Conservation (phyloP, 2,797 vertebrate species). For the Acipenser oxyrinchus region DNA sequence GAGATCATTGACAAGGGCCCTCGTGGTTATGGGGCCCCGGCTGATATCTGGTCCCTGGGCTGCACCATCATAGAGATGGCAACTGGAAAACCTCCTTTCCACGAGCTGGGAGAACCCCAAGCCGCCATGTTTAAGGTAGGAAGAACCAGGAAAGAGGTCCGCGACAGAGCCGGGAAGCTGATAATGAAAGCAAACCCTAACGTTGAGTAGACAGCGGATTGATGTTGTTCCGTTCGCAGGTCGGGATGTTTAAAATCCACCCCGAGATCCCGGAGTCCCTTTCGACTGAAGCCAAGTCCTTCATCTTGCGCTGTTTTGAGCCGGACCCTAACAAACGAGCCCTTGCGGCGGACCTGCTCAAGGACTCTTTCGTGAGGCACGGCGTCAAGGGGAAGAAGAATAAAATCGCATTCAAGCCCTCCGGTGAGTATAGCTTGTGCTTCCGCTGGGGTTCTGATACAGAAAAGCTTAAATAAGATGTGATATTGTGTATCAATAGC, state of each 20-base stretch:
- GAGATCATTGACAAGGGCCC: constrained; percentile 63
- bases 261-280: constrained; percentile 80
- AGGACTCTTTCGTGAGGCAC: constrained; percentile 72
- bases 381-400: constrained; percentile 79
- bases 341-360: constrained; percentile 68
- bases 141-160: neutral
- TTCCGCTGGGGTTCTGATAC: too few relatives aligned
- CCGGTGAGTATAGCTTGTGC: constrained; percentile 56
- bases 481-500: too few relatives aligned
- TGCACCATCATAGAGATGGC: constrained; percentile 72
- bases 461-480: too few relatives aligned
- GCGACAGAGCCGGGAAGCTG: too few relatives aligned
- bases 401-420: constrained; percentile 80
- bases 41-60: constrained; percentile 68
- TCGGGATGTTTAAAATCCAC: constrained; percentile 88
- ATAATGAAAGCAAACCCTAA: too few relatives aligned
- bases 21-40: constrained; percentile 54
- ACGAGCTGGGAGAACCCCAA: constrained; percentile 59
- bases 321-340: constrained; percentile 73
- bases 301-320: constrained; percentile 83
- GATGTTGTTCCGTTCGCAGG: constrained; percentile 44
- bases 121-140: constrained; percentile 62
- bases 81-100: constrained; percentile 57
- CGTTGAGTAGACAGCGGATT: constrained; percentile 25
- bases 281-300: constrained; percentile 70